These are phyloP conservation scores for Holcopasites calliopsidis DNA, from an alignment of 1,140 invertebrate species.

Conservation along the genomic window DNA sequence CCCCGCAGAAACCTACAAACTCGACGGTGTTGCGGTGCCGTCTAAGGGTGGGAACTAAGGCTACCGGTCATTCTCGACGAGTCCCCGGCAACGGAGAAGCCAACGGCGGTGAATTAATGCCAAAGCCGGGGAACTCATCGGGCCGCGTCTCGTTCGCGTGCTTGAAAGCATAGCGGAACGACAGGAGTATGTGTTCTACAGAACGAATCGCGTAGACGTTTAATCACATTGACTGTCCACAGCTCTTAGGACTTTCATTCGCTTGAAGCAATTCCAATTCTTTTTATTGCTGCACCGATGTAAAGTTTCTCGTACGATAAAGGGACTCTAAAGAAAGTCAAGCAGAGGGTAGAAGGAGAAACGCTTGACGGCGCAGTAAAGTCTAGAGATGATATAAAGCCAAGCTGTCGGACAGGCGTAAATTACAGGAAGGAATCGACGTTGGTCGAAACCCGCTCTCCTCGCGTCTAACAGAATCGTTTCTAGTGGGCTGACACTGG, in stretches of 20 bases:
- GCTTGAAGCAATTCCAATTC: too few relatives aligned
- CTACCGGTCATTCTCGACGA: constrained; percentile 46
- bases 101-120: constrained; percentile 32
- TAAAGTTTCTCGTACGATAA: neutral
- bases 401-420: neutral
- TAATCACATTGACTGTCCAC: too few relatives aligned
- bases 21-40: constrained; percentile 57
- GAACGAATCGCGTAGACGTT: neutral
- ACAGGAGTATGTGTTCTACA: neutral
- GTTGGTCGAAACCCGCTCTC: neutral
- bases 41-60: constrained; percentile 24
- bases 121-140: neutral
- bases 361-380: neutral
- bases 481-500: constrained; percentile 22
- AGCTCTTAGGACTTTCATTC: too few relatives aligned
- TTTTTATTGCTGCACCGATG: too few relatives aligned
- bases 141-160: neutral
- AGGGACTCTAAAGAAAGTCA: too few relatives aligned
- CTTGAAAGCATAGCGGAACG: neutral
- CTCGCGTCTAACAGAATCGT: constrained; percentile 35
- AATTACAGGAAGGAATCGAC: neutral
- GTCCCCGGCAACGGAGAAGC: constrained; percentile 25
- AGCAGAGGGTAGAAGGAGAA: neutral
- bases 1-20: constrained; percentile 59
- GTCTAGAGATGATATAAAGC: neutral